Base-by-base conservation (phyloP, 2,888 invertebrate genomes). In the Drosophila anomelani region DNA sequence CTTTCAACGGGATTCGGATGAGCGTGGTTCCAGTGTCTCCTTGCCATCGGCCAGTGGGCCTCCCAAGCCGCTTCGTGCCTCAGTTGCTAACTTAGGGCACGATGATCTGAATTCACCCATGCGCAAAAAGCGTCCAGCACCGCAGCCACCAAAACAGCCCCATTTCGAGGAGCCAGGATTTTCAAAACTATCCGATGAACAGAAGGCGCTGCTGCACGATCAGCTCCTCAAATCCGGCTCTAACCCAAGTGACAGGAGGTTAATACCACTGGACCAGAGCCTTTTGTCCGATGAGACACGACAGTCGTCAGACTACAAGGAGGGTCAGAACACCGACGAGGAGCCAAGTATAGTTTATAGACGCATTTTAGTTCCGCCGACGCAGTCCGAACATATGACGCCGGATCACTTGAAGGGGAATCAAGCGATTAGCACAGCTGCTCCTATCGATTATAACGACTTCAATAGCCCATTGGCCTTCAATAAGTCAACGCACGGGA, bases 251-350 rank as follows among this genome's bases (percentile, higher is more conserved):
- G 59, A 59, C 38, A 17, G 60, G 26, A 58, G 60, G 20, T 26
- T 61, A 26, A 61, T 61, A 32, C 60, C 60, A 3, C 59, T 61
- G 15, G 60, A 61, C 60, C 41, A 61, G 59, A 61, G 60, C 32
- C 23, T 61, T 5, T 59, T 61, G 3, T 34, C 59, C 0, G 60
- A 61, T 26, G 60, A 41, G 13, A 13, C 59, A 34, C 34, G 23
- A n/a, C 10, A 2, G n/a, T 60, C 41, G 32, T 41, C 41, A 3
- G 23, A 60, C 6, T 60, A 58, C 32, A 41, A 34, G 9, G 60
- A 61, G 8, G 41, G 59, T 34, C 60, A n/a, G 34, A 51, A 23
- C 13, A 59, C 59, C n/a, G 60, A 59, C 23, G 60, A 61, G 32
- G 60, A 61, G 41, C 8, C 23, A 23, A 61, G 17, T 9, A 34